These are phyloP conservation scores for Corbicula japonica DNA, from an alignment of 2,888 invertebrate genomes.

Conservation along the genomic window DNA sequence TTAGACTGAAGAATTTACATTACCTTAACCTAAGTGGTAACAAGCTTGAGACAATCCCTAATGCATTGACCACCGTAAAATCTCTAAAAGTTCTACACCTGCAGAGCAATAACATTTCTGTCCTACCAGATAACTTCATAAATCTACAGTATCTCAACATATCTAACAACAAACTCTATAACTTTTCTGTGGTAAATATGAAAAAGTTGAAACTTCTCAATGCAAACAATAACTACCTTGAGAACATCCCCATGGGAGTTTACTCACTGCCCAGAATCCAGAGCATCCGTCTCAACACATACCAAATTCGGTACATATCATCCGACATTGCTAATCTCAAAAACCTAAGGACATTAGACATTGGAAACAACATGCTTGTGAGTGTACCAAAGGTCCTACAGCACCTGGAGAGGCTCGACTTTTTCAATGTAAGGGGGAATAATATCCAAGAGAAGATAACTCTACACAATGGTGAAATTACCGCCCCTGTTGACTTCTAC, in stretches of 20 bases:
- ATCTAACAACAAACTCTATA: conserved; percentile 78
- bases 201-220: conserved; percentile 79
- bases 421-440: conserved; percentile 83
- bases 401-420: conserved; percentile 81
- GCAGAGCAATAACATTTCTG: conserved; percentile 78
- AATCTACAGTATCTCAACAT: conserved; percentile 81
- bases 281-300: conserved; percentile 78
- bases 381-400: conserved; percentile 81
- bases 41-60: conserved; percentile 73
- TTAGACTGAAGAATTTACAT: conserved; percentile 72
- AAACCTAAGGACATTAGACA: conserved; percentile 79
- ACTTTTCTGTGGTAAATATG: conserved; percentile 81
- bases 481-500: conserved; percentile 52
- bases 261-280: conserved; percentile 77
- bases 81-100: conserved; percentile 78
- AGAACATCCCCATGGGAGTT: conserved; percentile 81
- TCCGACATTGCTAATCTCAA: conserved; percentile 82
- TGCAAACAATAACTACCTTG: conserved; percentile 80
- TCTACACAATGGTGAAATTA: conserved; percentile 59
- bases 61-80: conserved; percentile 68
- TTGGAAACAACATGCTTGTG: conserved; percentile 81
- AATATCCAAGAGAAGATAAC: conserved; percentile 59
- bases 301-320: conserved; percentile 80
- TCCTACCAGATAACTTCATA: conserved; percentile 75
- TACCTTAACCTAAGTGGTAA: conserved; percentile 80